Base-by-base conservation (phyloP, 2,888 invertebrate species). In the Labia minor region DNA sequence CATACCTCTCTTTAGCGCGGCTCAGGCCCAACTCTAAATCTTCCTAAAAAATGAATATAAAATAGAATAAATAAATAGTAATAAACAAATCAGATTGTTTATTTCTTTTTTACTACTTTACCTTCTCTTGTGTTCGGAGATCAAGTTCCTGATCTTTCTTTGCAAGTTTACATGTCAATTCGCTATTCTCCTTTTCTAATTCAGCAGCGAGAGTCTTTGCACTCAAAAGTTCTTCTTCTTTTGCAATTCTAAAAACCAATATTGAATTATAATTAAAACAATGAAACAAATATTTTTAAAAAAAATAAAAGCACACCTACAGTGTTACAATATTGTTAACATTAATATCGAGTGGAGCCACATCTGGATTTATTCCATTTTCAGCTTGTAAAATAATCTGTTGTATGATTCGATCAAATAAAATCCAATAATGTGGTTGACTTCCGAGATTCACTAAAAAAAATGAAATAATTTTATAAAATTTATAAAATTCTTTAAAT, bases 61-160 rank as follows among this genome's bases (percentile, higher is more conserved):
- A 62, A 19, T 14, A 19, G 14, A 14, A 26, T 19, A 4, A 16
- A 10, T 26, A 21, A 14, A 14, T 6, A 64, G 1, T 21, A 64
- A 21, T 26, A 26, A 26, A 26, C 8, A 6, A 8, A 6, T 19
- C 2, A 1, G 37, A 20, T 14, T 16, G 16, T 19, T 21, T 62
- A 61, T 14, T 26, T 21, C 14, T 62, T 19, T 67, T 37, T 68
- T n/a, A n/a, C n/a, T n/a, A n/a, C n/a, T 66, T 71, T 72, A 82
- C 83, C 75, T 92, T 89, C 80, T 96, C 95, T 75, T 95, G 94
- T 68, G 87, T 86, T 75, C 90, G 86, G 73, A 90, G 83, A 79
- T 95, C 95, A 70, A 94, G 81, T 77, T 95, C 95, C 78, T 93
- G 92, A 78, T 96, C 96, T 80, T 80, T 95, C 75, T 94, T 93